phyloP scores from a whole-genome alignment of 2,797 vertebrate species.

The Gadopsis bispinosus region DNA sequence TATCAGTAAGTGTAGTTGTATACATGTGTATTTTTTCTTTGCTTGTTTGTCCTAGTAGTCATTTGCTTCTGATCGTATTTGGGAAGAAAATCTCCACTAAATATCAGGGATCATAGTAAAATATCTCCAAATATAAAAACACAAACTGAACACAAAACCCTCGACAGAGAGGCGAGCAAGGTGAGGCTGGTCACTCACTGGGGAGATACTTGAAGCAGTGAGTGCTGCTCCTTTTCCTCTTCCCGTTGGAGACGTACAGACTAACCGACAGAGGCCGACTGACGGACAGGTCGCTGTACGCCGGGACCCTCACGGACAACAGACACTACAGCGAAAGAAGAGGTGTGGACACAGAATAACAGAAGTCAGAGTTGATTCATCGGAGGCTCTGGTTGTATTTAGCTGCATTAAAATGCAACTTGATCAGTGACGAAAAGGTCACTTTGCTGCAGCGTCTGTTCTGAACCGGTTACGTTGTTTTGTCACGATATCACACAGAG shows the following conservation, averaged over 20 bases:
- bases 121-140: not conserved
- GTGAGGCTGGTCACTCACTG: constrained; percentile 76
- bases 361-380: not conserved
- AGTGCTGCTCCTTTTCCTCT: constrained; percentile 92
- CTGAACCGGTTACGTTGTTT: not conserved
- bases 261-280: constrained; percentile 88
- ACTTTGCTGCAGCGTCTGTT: not conserved
- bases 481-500: not conserved
- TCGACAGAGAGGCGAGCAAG: not conserved
- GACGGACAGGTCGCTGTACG: constrained; percentile 89
- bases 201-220: constrained; percentile 94
- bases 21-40: no score
- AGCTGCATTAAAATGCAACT: not conserved
- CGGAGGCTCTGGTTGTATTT: not conserved
- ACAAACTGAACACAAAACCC: not conserved
- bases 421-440: not conserved
- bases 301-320: constrained; percentile 88
- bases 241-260: constrained; percentile 92
- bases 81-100: not conserved
- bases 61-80: not conserved
- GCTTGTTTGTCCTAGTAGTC: not conserved
- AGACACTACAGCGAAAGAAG: constrained; percentile 78
- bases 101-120: not conserved
- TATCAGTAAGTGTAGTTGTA: not conserved
- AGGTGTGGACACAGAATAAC: not conserved